Evolutionary conservation across 2,888 invertebrate genomes (phyloP), one percentile per base, ranked within the genome.

Genomic region (Trachelus iudaicus): DNA sequence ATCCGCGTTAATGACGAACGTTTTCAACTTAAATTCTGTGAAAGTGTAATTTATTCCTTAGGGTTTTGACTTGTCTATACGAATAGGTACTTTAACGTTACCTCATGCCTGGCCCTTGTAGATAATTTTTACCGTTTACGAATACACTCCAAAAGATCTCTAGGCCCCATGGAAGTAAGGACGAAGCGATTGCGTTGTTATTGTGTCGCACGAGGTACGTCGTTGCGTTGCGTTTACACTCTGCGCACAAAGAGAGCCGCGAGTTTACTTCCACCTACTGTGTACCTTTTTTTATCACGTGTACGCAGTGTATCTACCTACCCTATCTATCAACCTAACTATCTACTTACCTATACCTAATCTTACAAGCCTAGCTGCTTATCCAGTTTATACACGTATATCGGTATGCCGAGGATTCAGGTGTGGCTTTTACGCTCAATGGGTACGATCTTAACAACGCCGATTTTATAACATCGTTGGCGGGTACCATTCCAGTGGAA

Each of bases 11-110:
- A 71, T 34, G 31, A 11, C 71, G 71, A 31, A 33, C 31, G 31
- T 31, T 71, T 71, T 71, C 13, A 71, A 34, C 34, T 71, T 15
- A 71, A 71, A 71, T 31, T n/a, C 12, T 71, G 71, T 71, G 71
- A 71, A 71, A 71, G 71, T 3, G 30, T 34, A 74, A 74, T 35
- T 74, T 35, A 35, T 74, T 74, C 74, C 74, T 34, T 35, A 35
- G 74, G 37, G 74, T 74, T 74, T 34, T 56, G 2, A 56, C 56
- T 23, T 56, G 9, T 15, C 56, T 23, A 23, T 9, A 56, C 56
- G 9, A 6, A 23, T 56, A 9, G 23, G 56, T 56, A 56, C 9
- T 56, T 56, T 56, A 23, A 56, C 56, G 23, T 56, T 56, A 56
- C 23, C 23, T 56, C 23, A 23, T 56, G 6, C 23, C 9, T 9